These are phyloP conservation scores for Rhea americana DNA, from an alignment of 2,113 vertebrate genomes.

Conservation along the genomic window DNA sequence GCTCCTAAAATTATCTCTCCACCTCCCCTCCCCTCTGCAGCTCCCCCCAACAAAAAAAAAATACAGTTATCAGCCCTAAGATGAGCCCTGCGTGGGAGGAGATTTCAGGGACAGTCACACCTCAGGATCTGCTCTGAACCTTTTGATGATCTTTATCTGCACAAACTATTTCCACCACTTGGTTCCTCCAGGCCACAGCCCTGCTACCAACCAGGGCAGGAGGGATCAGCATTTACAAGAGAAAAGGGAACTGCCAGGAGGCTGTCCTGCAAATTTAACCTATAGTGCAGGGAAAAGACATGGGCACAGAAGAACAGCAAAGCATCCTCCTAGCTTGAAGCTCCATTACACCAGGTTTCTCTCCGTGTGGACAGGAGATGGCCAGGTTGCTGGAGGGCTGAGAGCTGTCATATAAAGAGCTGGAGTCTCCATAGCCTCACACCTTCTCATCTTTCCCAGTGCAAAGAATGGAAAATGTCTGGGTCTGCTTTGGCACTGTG, in stretches of 20 bases:
- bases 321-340: constrained; percentile 30
- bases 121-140: constrained; percentile 47
- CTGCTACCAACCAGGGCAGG: constrained; percentile 1
- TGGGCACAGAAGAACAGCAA: not conserved
- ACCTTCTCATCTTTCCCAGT: not conserved
- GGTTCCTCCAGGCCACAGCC: not conserved
- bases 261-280: not conserved
- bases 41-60: not conserved
- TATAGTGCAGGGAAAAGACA: not conserved
- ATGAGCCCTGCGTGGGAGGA: constrained; percentile 4
- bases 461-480: not conserved
- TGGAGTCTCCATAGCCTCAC: not conserved
- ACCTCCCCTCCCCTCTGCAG: not conserved
- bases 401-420: not conserved
- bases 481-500: not conserved
- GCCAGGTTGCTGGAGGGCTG: constrained; percentile 18
- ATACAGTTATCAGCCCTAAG: not conserved
- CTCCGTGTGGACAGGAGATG: not conserved
- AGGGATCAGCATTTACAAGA: not conserved
- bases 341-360: not conserved
- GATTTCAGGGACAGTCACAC: not conserved
- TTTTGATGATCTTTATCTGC: constrained; percentile 43
- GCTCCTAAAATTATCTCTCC: constrained; percentile 64
- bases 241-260: constrained; percentile 3
- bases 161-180: constrained; percentile 12